These are phyloP conservation scores for Theodoxus fluviatilis DNA, from an alignment of 2,888 invertebrate species.

Conservation along the genomic window DNA sequence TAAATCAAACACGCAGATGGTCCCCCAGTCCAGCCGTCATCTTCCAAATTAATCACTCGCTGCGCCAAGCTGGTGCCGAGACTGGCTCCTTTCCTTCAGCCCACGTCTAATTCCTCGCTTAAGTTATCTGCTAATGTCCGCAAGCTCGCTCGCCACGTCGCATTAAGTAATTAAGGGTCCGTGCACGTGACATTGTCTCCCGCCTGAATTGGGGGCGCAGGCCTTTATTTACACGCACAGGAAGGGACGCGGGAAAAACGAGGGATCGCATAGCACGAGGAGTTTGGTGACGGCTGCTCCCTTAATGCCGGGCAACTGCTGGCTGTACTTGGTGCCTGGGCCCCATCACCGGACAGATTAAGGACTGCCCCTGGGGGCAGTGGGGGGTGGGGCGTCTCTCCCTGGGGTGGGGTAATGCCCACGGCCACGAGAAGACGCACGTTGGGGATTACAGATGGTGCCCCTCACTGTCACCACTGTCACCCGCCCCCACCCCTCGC, in stretches of 20 bases:
- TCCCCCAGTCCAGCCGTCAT: conserved; percentile 15
- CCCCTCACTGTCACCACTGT: no score
- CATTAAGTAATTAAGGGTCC: conserved; percentile 21
- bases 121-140: conserved; percentile 24
- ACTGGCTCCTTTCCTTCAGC: conserved; percentile 18
- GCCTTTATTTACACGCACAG: conserved; percentile 22
- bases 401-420: no score
- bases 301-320: no score
- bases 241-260: conserved; percentile 13
- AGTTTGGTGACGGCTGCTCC: no score
- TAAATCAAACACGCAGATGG: conserved; percentile 27
- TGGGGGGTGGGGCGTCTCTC: no score
- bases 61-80: neutral
- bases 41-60: conserved; percentile 26
- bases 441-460: no score
- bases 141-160: conserved; percentile 19
- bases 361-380: no score
- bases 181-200: conserved; percentile 24
- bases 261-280: conserved; percentile 3
- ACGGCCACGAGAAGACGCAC: no score
- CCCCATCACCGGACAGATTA: no score
- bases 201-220: conserved; percentile 11
- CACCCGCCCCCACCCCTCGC: no score
- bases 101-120: conserved; percentile 13
- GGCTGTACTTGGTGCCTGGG: no score